A percentile compares a stretch with the other conserved stretches of the same genome.
phyloP scores from a whole-genome alignment of 2,888 invertebrate species.

The Cosmopolites sordidus region DNA sequence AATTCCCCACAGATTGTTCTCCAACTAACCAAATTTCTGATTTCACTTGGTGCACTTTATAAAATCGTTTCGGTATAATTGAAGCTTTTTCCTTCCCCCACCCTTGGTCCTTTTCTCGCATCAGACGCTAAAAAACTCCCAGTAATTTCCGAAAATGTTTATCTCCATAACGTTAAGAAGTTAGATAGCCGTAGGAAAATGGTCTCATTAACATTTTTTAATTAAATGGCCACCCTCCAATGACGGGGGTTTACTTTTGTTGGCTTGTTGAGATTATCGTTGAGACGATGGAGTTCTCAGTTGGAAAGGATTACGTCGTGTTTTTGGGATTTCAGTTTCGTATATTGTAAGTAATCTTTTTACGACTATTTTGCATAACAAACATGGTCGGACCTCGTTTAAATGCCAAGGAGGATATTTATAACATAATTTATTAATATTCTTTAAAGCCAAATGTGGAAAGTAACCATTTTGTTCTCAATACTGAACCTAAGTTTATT shows the following conservation, averaged over 20 bases:
- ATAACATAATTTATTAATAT: too few relatives aligned
- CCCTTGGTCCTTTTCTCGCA: neutral
- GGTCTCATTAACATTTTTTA: slow-evolving; percentile 27
- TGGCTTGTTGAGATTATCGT: slow-evolving; percentile 20
- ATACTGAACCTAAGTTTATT: too few relatives aligned
- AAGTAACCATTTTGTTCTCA: too few relatives aligned
- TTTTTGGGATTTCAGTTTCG: slow-evolving; percentile 18
- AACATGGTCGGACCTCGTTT: too few relatives aligned
- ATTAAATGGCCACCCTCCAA: slow-evolving; percentile 20
- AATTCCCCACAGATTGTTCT: too few relatives aligned
- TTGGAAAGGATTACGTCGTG: slow-evolving; percentile 6
- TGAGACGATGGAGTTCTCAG: neutral
- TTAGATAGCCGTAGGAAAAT: slow-evolving; percentile 7
- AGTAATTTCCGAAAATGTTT: slow-evolving; percentile 26
- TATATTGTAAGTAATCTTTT: too few relatives aligned
- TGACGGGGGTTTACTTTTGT: slow-evolving; percentile 21
- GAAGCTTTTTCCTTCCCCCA: neutral
- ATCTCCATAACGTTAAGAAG: slow-evolving; percentile 14
- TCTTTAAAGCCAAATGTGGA: too few relatives aligned
- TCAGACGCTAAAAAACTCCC: slow-evolving; percentile 20
- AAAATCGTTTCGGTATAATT: too few relatives aligned
- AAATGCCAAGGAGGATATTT: too few relatives aligned
- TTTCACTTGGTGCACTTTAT: too few relatives aligned
- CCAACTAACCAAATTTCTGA: too few relatives aligned
- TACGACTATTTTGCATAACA: too few relatives aligned